These are phyloP conservation scores for Lordiphosa clarofinis DNA, from an alignment of 1,140 invertebrate species.

Conservation along the genomic window DNA sequence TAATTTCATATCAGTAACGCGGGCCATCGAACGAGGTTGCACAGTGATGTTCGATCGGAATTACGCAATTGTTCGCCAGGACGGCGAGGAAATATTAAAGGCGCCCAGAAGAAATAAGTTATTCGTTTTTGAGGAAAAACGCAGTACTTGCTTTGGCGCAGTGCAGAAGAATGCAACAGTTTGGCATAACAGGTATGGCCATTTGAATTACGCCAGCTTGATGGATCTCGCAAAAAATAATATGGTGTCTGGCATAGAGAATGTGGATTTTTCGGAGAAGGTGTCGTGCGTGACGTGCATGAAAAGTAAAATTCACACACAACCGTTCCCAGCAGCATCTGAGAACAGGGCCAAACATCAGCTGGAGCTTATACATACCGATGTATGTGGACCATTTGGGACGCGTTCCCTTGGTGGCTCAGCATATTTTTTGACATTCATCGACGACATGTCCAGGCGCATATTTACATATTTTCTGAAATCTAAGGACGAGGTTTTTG, in stretches of 20 bases:
- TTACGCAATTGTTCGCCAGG: no score
- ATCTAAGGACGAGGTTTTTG: slow-evolving; percentile 11
- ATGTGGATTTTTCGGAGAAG: neutral
- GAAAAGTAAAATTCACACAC: neutral
- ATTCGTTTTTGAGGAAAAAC: no score
- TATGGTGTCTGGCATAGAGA: neutral
- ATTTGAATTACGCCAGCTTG: slow-evolving; percentile 4
- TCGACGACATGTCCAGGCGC: slow-evolving; percentile 9
- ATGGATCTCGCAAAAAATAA: neutral
- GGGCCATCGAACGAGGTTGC: no score
- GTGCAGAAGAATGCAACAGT: no score
- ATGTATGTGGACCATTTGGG: slow-evolving; percentile 8
- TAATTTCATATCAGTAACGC: no score
- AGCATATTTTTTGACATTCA: slow-evolving; percentile 11
- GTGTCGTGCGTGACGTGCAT: neutral
- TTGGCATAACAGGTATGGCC: neutral
- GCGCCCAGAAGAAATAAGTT: no score
- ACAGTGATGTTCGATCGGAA: no score
- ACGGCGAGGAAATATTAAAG: no score
- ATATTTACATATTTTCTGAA: slow-evolving; percentile 14
- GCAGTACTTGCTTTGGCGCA: no score
- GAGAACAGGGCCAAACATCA: no score
- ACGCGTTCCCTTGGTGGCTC: neutral
- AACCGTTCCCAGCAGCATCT: neutral
- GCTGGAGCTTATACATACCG: no score